A percentile compares a stretch with the other conserved stretches of the same genome.
Conservation (phyloP, 2,113 vertebrate genomes). For the Mobula hypostoma region DNA sequence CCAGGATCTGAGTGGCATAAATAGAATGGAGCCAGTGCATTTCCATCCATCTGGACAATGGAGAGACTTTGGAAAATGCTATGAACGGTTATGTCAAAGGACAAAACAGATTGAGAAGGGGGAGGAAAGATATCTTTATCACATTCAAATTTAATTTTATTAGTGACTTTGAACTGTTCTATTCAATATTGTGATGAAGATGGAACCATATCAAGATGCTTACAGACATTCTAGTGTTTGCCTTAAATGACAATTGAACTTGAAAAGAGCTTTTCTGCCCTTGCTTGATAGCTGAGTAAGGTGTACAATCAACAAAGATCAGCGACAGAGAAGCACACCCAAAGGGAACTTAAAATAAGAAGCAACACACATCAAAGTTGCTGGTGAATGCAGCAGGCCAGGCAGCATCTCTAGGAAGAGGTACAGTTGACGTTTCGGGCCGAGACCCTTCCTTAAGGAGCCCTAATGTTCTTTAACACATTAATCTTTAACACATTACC, state of each 20-base stretch:
- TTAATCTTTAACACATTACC: constrained; percentile 63
- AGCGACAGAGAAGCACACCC: neutral
- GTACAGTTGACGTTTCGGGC: no score
- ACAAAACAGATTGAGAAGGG: no score
- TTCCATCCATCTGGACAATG: no score
- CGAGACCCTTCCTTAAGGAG: neutral
- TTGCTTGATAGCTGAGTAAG: neutral
- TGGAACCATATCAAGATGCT: neutral
- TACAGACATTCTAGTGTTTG: neutral
- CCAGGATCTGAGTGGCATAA: no score
- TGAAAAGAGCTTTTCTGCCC: neutral
- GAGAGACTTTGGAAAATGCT: no score
- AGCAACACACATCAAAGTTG: neutral
- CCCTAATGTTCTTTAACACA: neutral
- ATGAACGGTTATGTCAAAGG: no score
- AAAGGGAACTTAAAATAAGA: neutral
- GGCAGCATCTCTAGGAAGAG: no score
- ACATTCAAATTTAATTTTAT: no score
- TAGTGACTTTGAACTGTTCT: no score
- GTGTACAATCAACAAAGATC: neutral
- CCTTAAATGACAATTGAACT: neutral
- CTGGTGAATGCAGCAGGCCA: no score
- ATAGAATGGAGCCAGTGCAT: no score
- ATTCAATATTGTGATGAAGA: neutral
- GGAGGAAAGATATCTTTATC: no score